These are phyloP conservation scores for Sebastes alutus DNA, from an alignment of 2,797 vertebrate species.

Conservation along the genomic window DNA sequence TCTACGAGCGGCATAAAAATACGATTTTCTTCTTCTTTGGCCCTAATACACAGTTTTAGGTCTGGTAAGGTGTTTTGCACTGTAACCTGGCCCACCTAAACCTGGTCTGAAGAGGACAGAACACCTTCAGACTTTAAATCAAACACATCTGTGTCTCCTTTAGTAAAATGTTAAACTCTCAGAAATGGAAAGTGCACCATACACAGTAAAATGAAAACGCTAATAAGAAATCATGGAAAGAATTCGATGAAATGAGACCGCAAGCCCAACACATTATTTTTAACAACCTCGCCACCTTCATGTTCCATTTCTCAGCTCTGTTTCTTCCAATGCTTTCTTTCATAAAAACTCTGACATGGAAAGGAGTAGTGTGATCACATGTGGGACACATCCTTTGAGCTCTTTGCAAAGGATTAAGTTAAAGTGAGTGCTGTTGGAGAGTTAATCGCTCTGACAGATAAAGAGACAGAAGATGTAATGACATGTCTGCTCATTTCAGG, in stretches of 20 bases:
- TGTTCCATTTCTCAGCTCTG: slow-evolving; percentile 45
- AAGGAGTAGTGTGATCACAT: not conserved
- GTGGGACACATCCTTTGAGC: not conserved
- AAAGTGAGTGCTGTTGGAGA: not conserved
- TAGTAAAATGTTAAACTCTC: slow-evolving; percentile 22
- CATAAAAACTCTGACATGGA: slow-evolving; percentile 42
- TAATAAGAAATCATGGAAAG: slow-evolving; percentile 64
- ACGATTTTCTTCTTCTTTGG: slow-evolving; percentile 9
- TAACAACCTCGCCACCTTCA: slow-evolving; percentile 55
- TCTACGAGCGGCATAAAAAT: not conserved
- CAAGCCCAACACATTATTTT: slow-evolving; percentile 52
- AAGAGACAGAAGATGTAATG: not conserved
- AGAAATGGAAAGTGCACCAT: slow-evolving; percentile 58
- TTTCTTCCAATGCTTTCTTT: slow-evolving; percentile 40
- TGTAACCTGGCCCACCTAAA: not conserved
- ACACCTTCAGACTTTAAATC: slow-evolving; percentile 33
- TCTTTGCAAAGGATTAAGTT: slow-evolving; percentile 7
- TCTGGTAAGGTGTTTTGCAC: slow-evolving; percentile 18
- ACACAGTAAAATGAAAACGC: slow-evolving; percentile 46
- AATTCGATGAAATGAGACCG: slow-evolving; percentile 50
- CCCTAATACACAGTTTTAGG: not conserved
- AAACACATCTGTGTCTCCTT: slow-evolving; percentile 42
- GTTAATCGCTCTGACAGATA: not conserved
- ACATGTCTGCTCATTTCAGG: not conserved
- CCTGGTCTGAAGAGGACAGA: slow-evolving; percentile 25